Evolutionary conservation across 2,113 vertebrate genomes (phyloP), one percentile per base, ranked within the genome.

Genomic region (Bujurquina vittata): DNA sequence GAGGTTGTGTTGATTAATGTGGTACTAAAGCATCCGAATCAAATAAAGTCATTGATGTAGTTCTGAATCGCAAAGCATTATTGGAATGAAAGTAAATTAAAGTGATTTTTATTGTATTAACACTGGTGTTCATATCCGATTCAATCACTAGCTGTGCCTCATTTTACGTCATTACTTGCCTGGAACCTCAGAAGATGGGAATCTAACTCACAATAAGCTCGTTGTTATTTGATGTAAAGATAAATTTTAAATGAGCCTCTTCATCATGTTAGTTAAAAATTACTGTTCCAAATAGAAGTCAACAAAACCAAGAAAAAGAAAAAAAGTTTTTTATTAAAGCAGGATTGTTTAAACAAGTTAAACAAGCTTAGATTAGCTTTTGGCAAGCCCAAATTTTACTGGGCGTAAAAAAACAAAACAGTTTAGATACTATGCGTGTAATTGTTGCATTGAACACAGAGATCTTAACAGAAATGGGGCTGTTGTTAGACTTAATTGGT

Each of bases 1-100:
- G 84, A 52, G 84, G 69, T 49, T 18, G 17, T 58, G 40, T 65
- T 87, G 82, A 90, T 84, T 90, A 86, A 88, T 46, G 46, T 46
- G 49, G 31, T 26, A 79, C 35, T 86, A 61, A 85, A 65, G 83
- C 35, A 52, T 72, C 54, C 1, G 20, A 89, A 77, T 72, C 10
- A 78, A 85, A 88, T 69, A 74, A 86, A 87, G 61, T 54, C 20
- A 15, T 15, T 83, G 82, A 73, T 10, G 63, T 75, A 33, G 8
- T 54, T 79, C 37, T 79, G 59, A 73, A 67, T 89, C 75, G 56
- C 23, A 35, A 6, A 75, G 59, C 55, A 56, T 37, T 37, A 75
- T 69, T 26, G 3, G 14, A 75, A 80, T 76, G 23, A 31, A 73
- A 67, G 40, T 55, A 62, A 67, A 84, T 57, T 31, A 7, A 62